phyloP scores from a whole-genome alignment of 2,888 invertebrate species.

The Xestoiulus laeticollis region DNA sequence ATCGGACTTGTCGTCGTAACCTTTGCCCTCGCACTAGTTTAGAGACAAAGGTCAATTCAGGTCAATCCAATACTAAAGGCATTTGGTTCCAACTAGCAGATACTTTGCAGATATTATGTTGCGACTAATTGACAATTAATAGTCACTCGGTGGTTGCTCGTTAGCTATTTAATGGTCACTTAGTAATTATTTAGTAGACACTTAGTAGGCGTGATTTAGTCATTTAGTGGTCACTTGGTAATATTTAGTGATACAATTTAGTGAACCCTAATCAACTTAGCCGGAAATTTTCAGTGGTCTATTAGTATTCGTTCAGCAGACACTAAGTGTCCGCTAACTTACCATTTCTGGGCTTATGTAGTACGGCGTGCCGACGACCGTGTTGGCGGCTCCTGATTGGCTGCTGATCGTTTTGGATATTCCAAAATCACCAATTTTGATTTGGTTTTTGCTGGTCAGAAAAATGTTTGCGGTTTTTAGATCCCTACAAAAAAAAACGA shows the following conservation, averaged over 20 bases:
- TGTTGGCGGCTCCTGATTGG: constrained; percentile 72
- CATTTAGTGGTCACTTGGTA: constrained; percentile 55
- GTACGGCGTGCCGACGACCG: constrained; percentile 77
- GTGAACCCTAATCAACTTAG: too few species aligned
- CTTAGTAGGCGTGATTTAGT: too few species aligned
- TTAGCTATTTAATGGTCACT: too few species aligned
- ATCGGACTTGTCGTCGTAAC: constrained; percentile 79
- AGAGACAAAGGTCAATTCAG: neutral
- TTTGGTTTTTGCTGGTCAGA: constrained; percentile 72
- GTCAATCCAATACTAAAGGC: neutral
- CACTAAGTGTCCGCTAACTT: constrained; percentile 58
- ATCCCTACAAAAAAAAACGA: constrained; percentile 68
- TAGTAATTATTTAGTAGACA: too few species aligned
- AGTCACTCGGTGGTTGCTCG: too few species aligned
- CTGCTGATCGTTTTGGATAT: constrained; percentile 79
- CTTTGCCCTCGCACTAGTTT: constrained; percentile 76
- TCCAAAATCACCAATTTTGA: constrained; percentile 80
- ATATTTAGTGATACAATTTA: constrained; percentile 60
- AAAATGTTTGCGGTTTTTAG: constrained; percentile 80
- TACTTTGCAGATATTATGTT: too few species aligned
- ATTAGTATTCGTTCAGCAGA: too few species aligned
- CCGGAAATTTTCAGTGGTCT: too few species aligned
- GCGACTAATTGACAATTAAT: too few species aligned
- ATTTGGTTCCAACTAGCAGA: constrained; percentile 46
- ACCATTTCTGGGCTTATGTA: constrained; percentile 80